A percentile compares a stretch with the other conserved stretches of the same genome.
Evolutionary conservation across 1,140 invertebrate genomes (phyloP).

Genomic region (Drosophila triauraria): DNA sequence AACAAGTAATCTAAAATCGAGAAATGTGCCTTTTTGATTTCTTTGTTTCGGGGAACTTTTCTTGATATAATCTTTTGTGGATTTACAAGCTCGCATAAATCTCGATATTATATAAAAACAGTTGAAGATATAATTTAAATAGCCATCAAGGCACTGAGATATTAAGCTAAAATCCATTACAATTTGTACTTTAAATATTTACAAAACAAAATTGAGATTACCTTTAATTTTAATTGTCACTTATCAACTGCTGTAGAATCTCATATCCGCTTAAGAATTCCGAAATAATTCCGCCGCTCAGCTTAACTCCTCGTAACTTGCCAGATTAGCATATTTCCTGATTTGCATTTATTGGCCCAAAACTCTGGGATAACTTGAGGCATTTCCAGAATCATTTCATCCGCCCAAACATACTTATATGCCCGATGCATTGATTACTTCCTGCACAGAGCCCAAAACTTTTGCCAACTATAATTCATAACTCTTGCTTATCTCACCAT

Average conservation of each 20-base stretch:
- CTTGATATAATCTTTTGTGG: no score
- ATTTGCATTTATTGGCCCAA: slow-evolving; percentile 36
- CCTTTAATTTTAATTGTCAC: no score
- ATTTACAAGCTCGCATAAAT: no score
- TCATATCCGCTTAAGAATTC: no score
- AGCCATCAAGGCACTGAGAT: background rate
- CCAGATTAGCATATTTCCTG: slow-evolving; percentile 29
- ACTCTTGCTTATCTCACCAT: slow-evolving; percentile 71
- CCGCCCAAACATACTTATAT: slow-evolving; percentile 18
- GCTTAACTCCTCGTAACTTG: background rate
- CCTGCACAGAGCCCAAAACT: slow-evolving; percentile 33
- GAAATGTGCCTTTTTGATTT: no score
- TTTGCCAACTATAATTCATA: slow-evolving; percentile 61
- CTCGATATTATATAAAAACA: no score
- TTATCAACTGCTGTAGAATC: background rate
- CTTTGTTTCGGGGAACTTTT: no score
- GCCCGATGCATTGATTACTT: slow-evolving; percentile 70
- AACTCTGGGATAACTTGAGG: slow-evolving; percentile 29
- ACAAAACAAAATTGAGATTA: no score
- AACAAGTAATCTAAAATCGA: no score
- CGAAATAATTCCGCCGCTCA: background rate
- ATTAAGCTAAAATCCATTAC: background rate
- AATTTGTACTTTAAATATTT: background rate
- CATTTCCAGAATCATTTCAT: slow-evolving; percentile 44
- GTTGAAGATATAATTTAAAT: no score